phyloP scores from a whole-genome alignment of 92 coral and sea anemone species.

The Ricordea florida region DNA sequence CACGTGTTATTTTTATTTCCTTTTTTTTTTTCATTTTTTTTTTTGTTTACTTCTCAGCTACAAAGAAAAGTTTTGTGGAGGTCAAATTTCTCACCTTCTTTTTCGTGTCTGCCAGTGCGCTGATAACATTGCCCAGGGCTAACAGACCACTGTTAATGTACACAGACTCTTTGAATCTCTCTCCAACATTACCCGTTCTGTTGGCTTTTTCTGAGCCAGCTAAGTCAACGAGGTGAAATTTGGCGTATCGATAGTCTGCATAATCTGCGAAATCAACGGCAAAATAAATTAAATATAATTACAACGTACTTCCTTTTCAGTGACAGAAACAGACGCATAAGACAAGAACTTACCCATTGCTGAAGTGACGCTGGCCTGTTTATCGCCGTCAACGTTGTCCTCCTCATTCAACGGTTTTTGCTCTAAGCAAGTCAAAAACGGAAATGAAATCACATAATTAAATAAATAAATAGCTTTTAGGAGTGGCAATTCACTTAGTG shows the following conservation, averaged over 20 bases:
- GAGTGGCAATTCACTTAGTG: too few species aligned
- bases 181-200: slow-evolving; percentile 98
- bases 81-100: slow-evolving; percentile 67
- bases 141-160: slow-evolving; percentile 92
- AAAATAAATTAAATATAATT: not conserved
- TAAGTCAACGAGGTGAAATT: slow-evolving; percentile 96
- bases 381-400: slow-evolving; percentile 43
- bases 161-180: slow-evolving; percentile 95
- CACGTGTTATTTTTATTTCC: too few species aligned
- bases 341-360: not conserved
- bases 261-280: slow-evolving; percentile 33
- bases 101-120: slow-evolving; percentile 87
- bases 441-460: not conserved
- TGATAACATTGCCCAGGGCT: slow-evolving; percentile 94
- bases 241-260: slow-evolving; percentile 85
- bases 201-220: slow-evolving; percentile 98
- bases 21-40: too few species aligned
- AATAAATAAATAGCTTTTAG: too few species aligned
- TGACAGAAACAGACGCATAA: not conserved
- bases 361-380: not conserved
- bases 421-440: slow-evolving; percentile 17
- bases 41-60: too few species aligned
- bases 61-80: not conserved
- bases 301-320: not conserved
- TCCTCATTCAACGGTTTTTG: slow-evolving; percentile 67